A percentile compares a stretch with the other conserved stretches of the same genome.
Evolutionary conservation across 2,113 vertebrate genomes (phyloP).

Genomic region (Neotragus moschatus): DNA sequence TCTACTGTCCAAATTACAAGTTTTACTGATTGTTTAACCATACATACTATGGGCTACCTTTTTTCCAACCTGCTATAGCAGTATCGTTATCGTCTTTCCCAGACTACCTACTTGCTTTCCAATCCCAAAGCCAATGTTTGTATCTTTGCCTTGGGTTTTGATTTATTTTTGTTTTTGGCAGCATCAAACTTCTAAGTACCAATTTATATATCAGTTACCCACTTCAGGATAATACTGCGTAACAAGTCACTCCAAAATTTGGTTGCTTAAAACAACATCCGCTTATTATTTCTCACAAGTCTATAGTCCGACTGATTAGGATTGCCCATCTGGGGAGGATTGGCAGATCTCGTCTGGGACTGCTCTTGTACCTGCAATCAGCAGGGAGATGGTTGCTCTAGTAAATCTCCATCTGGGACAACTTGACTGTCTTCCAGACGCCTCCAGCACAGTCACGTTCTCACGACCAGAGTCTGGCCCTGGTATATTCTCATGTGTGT

Average conservation of each 20-base stretch:
- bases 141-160: background rate
- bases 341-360: background rate
- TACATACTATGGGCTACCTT: background rate
- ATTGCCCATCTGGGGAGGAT: background rate
- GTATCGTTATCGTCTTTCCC: background rate
- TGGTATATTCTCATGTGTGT: background rate
- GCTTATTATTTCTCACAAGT: background rate
- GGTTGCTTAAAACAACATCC: background rate
- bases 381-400: background rate
- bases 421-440: background rate
- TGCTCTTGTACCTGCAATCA: background rate
- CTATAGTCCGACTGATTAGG: background rate
- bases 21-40: background rate
- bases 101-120: background rate
- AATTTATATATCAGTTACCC: background rate
- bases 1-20: background rate
- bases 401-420: background rate
- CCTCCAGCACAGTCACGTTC: background rate
- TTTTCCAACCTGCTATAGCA: background rate
- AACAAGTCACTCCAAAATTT: background rate
- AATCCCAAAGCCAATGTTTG: background rate
- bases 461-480: background rate
- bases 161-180: background rate
- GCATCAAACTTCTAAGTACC: background rate
- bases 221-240: background rate